These are phyloP conservation scores for Trachythela sp. DNA, from an alignment of 64 coral and sea anemone species.

Conservation along the genomic window DNA sequence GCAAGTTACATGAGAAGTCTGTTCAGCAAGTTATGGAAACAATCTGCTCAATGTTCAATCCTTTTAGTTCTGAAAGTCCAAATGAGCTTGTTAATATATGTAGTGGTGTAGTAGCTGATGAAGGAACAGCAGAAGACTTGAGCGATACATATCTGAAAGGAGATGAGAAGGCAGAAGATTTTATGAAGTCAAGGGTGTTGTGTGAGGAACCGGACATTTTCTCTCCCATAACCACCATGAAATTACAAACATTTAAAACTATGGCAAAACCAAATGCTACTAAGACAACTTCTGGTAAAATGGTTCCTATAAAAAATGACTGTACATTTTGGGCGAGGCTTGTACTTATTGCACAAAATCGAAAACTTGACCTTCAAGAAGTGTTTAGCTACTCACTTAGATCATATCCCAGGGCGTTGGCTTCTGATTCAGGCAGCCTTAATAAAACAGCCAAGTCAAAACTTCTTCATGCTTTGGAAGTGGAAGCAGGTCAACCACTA, in stretches of 20 bases:
- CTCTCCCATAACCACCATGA: constrained; percentile 5
- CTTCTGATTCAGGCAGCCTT: constrained; percentile 47
- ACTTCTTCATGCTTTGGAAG: constrained; percentile 49
- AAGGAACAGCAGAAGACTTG: not conserved
- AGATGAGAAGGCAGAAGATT: not conserved
- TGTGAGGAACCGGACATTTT: not conserved
- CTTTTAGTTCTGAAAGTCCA: not conserved
- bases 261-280: not conserved
- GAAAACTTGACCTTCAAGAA: constrained; percentile 46
- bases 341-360: constrained; percentile 56
- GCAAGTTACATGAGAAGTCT: constrained; percentile 32
- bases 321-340: constrained; percentile 60
- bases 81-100: not conserved
- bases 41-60: constrained; percentile 8
- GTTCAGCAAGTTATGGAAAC: constrained; percentile 37
- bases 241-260: not conserved
- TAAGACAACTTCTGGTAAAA: constrained; percentile 23
- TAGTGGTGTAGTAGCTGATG: constrained; percentile 5
- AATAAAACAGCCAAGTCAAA: constrained; percentile 53
- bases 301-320: constrained; percentile 39
- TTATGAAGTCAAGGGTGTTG: not conserved
- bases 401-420: constrained; percentile 54
- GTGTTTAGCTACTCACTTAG: constrained; percentile 42
- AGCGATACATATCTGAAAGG: constrained; percentile 20
- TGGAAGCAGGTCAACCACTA: not conserved